Evolutionary conservation across 2,113 vertebrate species (phyloP).

Genomic region (Montifringilla adamsi): DNA sequence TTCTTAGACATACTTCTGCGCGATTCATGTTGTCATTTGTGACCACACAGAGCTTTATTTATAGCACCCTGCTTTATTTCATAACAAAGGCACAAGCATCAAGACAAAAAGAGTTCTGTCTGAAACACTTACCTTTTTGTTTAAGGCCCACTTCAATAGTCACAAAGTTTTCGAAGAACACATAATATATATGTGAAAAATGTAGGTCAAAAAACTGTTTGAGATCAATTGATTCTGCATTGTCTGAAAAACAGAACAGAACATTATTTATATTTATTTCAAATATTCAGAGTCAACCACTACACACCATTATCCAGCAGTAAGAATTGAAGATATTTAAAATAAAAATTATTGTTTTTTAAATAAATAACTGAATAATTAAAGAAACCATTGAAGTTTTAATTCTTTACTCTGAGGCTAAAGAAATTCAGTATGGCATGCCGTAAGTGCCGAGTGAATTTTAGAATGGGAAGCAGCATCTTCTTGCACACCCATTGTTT

Average conservation of each 20-base stretch:
- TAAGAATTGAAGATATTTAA: not conserved
- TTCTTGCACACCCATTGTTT: not conserved
- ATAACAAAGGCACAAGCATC: not conserved
- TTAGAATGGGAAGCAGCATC: not conserved
- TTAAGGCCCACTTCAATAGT: slow-evolving; percentile 96
- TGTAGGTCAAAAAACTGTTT: slow-evolving; percentile 96
- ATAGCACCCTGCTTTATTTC: not conserved
- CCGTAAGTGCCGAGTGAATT: not conserved
- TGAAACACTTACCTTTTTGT: slow-evolving; percentile 87
- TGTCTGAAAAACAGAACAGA: slow-evolving; percentile 83
- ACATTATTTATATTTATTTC: not conserved
- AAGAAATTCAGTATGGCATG: not conserved
- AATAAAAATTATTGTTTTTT: not conserved
- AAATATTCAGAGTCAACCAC: not conserved
- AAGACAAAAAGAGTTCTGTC: not conserved
- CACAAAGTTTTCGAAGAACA: slow-evolving; percentile 99
- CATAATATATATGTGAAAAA: slow-evolving; percentile 98
- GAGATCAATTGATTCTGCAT: slow-evolving; percentile 90
- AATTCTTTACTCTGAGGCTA: not conserved
- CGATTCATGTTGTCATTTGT: not conserved
- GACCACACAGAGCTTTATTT: not conserved
- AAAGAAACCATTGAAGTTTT: not conserved
- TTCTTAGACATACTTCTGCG: not conserved
- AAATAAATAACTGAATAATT: not conserved
- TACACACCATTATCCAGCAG: not conserved